Evolutionary conservation across 2,888 invertebrate species (phyloP), one percentile per base, ranked within the genome.

Genomic region (Aporophyla lueneburgensis): DNA sequence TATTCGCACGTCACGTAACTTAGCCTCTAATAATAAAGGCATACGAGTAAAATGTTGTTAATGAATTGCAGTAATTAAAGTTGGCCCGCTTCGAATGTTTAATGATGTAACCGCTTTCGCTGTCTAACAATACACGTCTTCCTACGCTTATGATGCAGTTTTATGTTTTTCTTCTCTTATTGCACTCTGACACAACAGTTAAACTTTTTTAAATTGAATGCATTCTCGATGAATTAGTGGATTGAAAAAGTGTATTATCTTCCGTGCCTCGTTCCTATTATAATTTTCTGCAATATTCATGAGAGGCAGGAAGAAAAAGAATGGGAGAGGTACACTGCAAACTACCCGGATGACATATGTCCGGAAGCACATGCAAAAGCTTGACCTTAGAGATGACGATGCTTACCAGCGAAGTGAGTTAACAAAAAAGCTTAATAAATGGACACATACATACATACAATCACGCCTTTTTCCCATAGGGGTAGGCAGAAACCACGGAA

Each of bases 61-160:
- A 87, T 87, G 83, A 86, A 88, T 88, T 75, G 74, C 81, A 79
- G 86, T 88, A 88, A 88, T 88, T 88, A 88, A 76, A 80, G 77
- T 80, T 80, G 87, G 71, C 80, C 78, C 89, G 82, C 79, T 87
- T 83, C 74, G 80, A 87, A 82, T 78, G 81, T 76, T 65, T 73
- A 78, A 70, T 88, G 77, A 88, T 77, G 86, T 88, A 87, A 87
- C 69, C 80, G 62, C 87, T 87, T 87, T 87, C 87, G 84, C 89
- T 61, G 46, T 19, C 74, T 86, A 81, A 85, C 87, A 85, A 88
- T 88, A 83, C 78, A 66, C 49, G 51, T 59, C 80, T 81, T 81
- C 89, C 76, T 81, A 58, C 53, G 53, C 49, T 86, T 78, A 70
- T 78, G 76, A 76, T 87, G 87, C 86, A 84, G 69, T 87, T 88